Base-by-base conservation (phyloP, 2,888 invertebrate species). In the Mythimna pallens region DNA sequence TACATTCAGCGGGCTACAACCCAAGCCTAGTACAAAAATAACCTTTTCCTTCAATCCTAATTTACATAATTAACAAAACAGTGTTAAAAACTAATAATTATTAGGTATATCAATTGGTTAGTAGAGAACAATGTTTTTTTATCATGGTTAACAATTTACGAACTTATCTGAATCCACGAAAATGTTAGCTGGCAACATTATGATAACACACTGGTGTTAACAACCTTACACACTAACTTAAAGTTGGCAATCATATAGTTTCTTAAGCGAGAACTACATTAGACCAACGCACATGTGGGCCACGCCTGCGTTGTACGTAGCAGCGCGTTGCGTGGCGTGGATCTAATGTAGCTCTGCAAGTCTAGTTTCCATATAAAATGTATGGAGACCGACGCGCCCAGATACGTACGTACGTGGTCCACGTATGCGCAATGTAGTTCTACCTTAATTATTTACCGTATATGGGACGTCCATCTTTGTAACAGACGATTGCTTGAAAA, bases 11-110 rank as follows among this genome's bases (percentile, higher is more conserved):
- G 54, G 52, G 22, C 17, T 57, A 70, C 43, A 55, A 30, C 14
- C 66, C 54, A 50, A 40, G 22, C 36, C 40, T 34, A 57, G 57
- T 57, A 73, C 73, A 73, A 76, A 73, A 73, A 73, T 67, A 40
- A 40, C 22, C 61, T 61, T 50, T 67, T 55, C 9, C 55, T 57
- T 76, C 68, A 40, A 40, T 67, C 17, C 22, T 22, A 40, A 14
- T 43, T 36, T 67, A 30, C 7, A 8, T 74, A 55, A 2, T 30
- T 22, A 76, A 57, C 30, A 40, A 22, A 55, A 25, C 10, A n/a
- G 4, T 20, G 20, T 36, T 36, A 58, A 8, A 34, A 20, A 58
- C 10, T 34, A 40, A 14, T 8, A 61, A 61, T 22, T 12, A 59
- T 43, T 43, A 25, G 25, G 25, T 25, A 43, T 34, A 34, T 47